Evolutionary conservation across 2,888 invertebrate species (phyloP).

Genomic region (Osmoderma eremita): DNA sequence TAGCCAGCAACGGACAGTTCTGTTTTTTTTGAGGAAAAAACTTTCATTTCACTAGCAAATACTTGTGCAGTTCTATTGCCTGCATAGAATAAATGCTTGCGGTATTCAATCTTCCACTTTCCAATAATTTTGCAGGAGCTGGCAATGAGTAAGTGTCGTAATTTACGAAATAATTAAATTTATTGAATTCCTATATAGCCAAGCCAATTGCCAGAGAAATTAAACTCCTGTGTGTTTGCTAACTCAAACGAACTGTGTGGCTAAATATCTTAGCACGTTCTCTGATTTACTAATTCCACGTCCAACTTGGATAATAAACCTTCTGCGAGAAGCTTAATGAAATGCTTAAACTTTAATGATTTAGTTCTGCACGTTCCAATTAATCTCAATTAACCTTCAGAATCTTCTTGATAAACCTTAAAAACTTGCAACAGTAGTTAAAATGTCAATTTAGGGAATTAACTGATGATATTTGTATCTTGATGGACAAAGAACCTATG

Average conservation of each 20-base stretch:
- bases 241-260: conserved; percentile 15
- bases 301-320: conserved; percentile 12
- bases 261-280: conserved; percentile 13
- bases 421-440: too few relatives aligned
- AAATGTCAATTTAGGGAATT: too few relatives aligned
- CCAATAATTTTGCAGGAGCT: neutral
- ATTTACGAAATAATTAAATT: conserved; percentile 10
- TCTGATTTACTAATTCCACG: conserved; percentile 22
- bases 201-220: conserved; percentile 10
- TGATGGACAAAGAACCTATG: too few relatives aligned
- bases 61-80: too few relatives aligned
- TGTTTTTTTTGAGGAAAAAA: conserved; percentile 30
- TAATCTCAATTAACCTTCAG: too few relatives aligned
- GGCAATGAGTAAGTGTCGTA: neutral
- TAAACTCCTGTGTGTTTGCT: conserved; percentile 21
- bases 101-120: neutral
- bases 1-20: conserved; percentile 32
- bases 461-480: too few relatives aligned
- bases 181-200: conserved; percentile 15
- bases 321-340: neutral
- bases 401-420: too few relatives aligned
- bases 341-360: neutral
- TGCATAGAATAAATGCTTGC: too few relatives aligned
- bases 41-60: too few relatives aligned
- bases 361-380: too few relatives aligned